Percentiles rank a stretch among this genome's conserved stretches.
Evolutionary conservation across 1,140 invertebrate species (phyloP).

Genomic region (Goniozus legneri): DNA sequence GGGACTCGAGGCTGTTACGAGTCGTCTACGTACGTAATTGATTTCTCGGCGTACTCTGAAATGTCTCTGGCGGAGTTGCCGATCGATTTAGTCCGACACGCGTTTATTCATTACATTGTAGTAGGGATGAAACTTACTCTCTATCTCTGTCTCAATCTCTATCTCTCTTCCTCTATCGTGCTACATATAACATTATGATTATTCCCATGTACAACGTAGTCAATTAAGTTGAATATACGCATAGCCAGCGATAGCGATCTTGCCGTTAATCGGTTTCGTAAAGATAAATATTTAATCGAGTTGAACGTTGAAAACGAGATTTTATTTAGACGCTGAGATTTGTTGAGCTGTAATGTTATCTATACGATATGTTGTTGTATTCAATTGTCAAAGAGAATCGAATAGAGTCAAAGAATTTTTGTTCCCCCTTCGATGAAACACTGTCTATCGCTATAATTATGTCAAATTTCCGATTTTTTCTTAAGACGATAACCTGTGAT

Average conservation of each 20-base stretch:
- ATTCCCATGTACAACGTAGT: too few relatives aligned
- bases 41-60: conserved; percentile 5
- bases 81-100: conserved; percentile 3
- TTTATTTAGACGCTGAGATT: conserved; percentile 5
- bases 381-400: too few relatives aligned
- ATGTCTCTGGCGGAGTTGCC: conserved; percentile 1
- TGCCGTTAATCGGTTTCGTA: background rate
- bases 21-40: conserved; percentile 1
- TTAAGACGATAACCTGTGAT: too few relatives aligned
- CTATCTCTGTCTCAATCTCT: too few relatives aligned
- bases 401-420: too few relatives aligned
- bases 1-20: too few relatives aligned
- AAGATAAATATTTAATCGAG: conserved; percentile 20
- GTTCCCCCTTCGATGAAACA: too few relatives aligned
- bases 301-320: background rate
- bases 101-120: conserved; percentile 8
- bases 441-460: too few relatives aligned
- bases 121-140: conserved; percentile 8
- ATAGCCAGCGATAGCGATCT: background rate
- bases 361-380: too few relatives aligned
- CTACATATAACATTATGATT: conserved; percentile 12
- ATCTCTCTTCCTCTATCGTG: too few relatives aligned
- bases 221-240: conserved; percentile 7
- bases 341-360: too few relatives aligned
- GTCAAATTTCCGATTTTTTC: too few relatives aligned